Conservation (phyloP, 2,888 invertebrate genomes). For the Apamea sordens region DNA sequence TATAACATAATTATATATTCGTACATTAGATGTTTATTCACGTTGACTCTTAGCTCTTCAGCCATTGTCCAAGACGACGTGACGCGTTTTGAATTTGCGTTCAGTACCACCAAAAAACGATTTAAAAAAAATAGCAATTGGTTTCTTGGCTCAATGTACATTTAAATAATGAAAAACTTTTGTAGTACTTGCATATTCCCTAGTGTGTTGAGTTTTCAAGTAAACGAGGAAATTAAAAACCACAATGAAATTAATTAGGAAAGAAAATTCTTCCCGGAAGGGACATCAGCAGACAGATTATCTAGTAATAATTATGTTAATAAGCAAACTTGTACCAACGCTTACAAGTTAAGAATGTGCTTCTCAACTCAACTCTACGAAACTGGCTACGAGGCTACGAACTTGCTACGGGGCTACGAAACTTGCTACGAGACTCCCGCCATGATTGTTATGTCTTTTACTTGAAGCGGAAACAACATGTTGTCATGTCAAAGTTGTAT, state of each 20-base stretch:
- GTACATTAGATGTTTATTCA: background rate
- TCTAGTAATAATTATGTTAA: slow-evolving; percentile 9
- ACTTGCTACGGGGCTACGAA: slow-evolving; percentile 33
- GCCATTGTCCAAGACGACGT: background rate
- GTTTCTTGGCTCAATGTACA: background rate
- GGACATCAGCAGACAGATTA: background rate
- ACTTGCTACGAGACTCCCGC: slow-evolving; percentile 13
- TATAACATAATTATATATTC: no score
- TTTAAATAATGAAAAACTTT: background rate
- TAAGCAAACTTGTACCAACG: slow-evolving; percentile 7
- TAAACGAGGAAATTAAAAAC: background rate
- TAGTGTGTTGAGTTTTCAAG: background rate
- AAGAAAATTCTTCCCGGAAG: background rate
- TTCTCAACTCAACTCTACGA: slow-evolving; percentile 1
- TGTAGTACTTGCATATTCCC: background rate
- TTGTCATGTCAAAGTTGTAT: background rate
- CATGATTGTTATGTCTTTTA: slow-evolving; percentile 18
- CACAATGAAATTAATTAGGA: background rate
- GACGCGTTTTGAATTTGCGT: background rate
- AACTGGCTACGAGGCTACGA: slow-evolving; percentile 22
- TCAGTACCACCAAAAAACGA: background rate
- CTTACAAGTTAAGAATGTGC: slow-evolving; percentile 6
- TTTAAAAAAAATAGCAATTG: background rate
- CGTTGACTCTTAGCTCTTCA: background rate
- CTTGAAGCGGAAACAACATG: slow-evolving; percentile 18